phyloP scores from a whole-genome alignment of 2,888 invertebrate species.

The Colostygia pectinataria region DNA sequence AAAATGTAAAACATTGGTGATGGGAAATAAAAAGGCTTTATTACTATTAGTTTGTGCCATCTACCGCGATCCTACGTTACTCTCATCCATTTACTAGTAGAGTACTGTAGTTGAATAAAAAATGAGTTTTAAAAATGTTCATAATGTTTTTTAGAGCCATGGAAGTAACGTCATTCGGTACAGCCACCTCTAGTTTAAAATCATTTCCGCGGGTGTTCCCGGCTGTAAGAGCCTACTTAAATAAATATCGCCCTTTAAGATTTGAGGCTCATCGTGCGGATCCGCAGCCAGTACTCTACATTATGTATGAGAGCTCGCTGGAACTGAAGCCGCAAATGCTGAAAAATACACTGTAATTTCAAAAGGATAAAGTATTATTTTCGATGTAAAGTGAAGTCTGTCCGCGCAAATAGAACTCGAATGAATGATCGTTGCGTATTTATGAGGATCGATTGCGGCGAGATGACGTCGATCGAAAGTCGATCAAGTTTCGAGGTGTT shows the following conservation, averaged over 20 bases:
- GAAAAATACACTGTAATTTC: constrained; percentile 4
- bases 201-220: constrained; percentile 7
- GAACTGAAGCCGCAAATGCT: constrained; percentile 10
- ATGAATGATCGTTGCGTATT: constrained; percentile 38
- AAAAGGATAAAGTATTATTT: constrained; percentile 5
- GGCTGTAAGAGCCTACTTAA: constrained; percentile 42
- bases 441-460: constrained; percentile 34
- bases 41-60: too few relatives aligned
- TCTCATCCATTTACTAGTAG: too few relatives aligned
- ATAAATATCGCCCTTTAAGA: constrained; percentile 59
- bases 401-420: constrained; percentile 18
- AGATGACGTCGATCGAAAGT: constrained; percentile 9
- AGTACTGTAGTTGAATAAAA: too few relatives aligned
- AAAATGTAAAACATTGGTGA: too few relatives aligned
- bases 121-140: too few relatives aligned
- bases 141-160: too few relatives aligned
- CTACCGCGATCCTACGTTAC: too few relatives aligned
- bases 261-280: constrained; percentile 47
- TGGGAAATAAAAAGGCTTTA: too few relatives aligned
- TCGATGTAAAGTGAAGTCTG: background rate
- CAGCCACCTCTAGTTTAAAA: constrained; percentile 4
- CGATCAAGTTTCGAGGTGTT: constrained; percentile 12
- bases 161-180: constrained; percentile 9
- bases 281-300: constrained; percentile 48
- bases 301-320: constrained; percentile 49